Evolutionary conservation across 1,140 invertebrate genomes (phyloP), one percentile per base, ranked within the genome.

Genomic region (Macrobrachium nipponense): DNA sequence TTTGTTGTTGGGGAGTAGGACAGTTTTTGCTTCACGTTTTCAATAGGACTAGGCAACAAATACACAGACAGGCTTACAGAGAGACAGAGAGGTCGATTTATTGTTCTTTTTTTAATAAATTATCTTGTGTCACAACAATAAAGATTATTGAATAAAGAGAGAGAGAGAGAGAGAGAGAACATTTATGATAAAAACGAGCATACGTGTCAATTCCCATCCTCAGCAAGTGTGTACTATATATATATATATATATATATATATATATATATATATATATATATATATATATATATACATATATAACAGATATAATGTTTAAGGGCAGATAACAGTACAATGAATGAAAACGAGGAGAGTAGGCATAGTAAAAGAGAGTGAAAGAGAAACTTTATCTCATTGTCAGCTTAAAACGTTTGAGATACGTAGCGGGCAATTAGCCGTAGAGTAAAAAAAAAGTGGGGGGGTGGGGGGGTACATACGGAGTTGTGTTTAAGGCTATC

Each of bases 161-260:
- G 23, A 66, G 23, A 66, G 23, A 66, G 8, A 66, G 23, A 66
- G 8, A 66, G 23, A 66, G 23, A 66, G 23, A 66, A 66, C 5
- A 36, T 36, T 36, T 36, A 36, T 36, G 4, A 2, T 36, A 36
- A 36, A 36, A 36, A 36, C 4, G 4, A 36, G 27, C 27, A 36
- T 36, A 36, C 27, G 5, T 51, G 51, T 11, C 1, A n/a, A n/a
- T n/a, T n/a, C n/a, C n/a, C n/a, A n/a, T n/a, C n/a, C n/a, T n/a
- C n/a, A n/a, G n/a, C n/a, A n/a, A n/a, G n/a, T n/a, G n/a, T n/a
- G n/a, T 70, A 70, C 4, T 70, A 70, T 27, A 70, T 70, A 70
- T 70, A 70, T 70, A 70, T 27, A 70, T 70, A 70, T n/a, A 70
- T 27, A 70, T n/a, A 70, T 17, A 70, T n/a, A 70, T 27, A 70